Percentiles rank a stretch among this genome's conserved stretches.
Evolutionary conservation across 2,888 invertebrate genomes (phyloP).

Genomic region (Agrochola macilenta): DNA sequence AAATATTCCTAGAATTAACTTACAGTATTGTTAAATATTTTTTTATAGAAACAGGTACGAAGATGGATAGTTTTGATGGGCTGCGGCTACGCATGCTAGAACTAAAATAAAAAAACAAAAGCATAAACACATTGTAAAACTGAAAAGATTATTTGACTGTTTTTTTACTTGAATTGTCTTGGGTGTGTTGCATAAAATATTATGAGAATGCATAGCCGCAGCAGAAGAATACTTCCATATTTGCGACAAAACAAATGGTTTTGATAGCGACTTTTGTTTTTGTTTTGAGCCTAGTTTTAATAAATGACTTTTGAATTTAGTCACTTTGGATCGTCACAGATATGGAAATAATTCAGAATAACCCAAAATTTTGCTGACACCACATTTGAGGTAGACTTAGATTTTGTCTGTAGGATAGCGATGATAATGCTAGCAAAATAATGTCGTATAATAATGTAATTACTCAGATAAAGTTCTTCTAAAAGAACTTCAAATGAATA

Average conservation of each 20-base stretch:
- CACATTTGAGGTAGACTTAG: background rate
- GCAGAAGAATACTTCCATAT: slow-evolving; percentile 23
- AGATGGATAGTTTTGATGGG: slow-evolving; percentile 49
- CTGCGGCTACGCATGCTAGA: slow-evolving; percentile 14
- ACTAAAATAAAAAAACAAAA: slow-evolving; percentile 13
- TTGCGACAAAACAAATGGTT: slow-evolving; percentile 9
- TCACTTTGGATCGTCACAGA: slow-evolving; percentile 7
- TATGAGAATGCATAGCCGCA: slow-evolving; percentile 30
- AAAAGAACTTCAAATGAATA: slow-evolving; percentile 55
- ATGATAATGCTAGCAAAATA: slow-evolving; percentile 44
- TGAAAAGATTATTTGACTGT: background rate
- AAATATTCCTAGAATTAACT: slow-evolving; percentile 41
- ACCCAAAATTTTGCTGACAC: slow-evolving; percentile 36
- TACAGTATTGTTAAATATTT: slow-evolving; percentile 55
- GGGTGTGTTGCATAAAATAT: slow-evolving; percentile 53
- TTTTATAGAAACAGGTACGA: slow-evolving; percentile 68
- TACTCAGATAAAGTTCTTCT: slow-evolving; percentile 36
- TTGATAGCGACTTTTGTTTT: background rate
- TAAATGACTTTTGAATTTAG: too few species aligned
- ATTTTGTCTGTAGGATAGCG: background rate
- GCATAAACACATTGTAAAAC: background rate
- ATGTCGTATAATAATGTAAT: slow-evolving; percentile 19
- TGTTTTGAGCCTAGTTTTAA: background rate
- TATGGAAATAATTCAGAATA: slow-evolving; percentile 35
- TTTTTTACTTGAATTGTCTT: slow-evolving; percentile 1